Percentiles rank a stretch among this genome's conserved stretches.
These are phyloP conservation scores for Drosophila rellima DNA, from an alignment of 2,888 invertebrate species.

Conservation along the genomic window DNA sequence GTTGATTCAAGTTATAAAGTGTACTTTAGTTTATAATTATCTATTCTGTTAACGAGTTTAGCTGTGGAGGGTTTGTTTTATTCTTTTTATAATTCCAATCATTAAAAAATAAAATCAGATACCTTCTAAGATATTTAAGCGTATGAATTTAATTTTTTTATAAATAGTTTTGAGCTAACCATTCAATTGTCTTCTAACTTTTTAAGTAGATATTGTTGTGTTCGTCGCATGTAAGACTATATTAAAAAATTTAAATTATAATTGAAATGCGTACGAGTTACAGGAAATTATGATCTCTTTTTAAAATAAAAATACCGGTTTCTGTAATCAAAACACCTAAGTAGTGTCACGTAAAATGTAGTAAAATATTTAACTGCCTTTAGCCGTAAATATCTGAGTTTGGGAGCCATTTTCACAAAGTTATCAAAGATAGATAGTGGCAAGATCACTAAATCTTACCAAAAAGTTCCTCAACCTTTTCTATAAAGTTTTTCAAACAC, in stretches of 20 bases:
- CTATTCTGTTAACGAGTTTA: not conserved
- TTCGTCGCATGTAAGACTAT: no score
- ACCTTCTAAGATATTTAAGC: no score
- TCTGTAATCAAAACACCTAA: no score
- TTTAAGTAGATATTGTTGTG: no score
- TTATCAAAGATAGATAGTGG: not conserved
- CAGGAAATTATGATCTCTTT: no score
- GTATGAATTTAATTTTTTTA: no score
- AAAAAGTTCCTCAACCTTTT: not conserved
- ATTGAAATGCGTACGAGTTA: no score
- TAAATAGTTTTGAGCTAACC: no score
- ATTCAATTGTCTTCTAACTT: no score
- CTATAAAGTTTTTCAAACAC: not conserved
- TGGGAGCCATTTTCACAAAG: not conserved
- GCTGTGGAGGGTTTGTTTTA: not conserved
- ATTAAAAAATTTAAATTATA: no score
- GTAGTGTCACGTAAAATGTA: no score
- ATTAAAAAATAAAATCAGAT: not conserved
- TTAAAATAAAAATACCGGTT: no score
- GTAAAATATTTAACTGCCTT: not conserved
- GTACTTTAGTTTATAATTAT: not conserved
- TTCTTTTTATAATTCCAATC: not conserved
- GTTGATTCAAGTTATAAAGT: not conserved
- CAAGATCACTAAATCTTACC: not conserved
- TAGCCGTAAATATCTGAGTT: not conserved